Percentiles rank a stretch among this genome's conserved stretches.
Conservation (phyloP, 2,113 vertebrate genomes). For the Psittacara wagleri region DNA sequence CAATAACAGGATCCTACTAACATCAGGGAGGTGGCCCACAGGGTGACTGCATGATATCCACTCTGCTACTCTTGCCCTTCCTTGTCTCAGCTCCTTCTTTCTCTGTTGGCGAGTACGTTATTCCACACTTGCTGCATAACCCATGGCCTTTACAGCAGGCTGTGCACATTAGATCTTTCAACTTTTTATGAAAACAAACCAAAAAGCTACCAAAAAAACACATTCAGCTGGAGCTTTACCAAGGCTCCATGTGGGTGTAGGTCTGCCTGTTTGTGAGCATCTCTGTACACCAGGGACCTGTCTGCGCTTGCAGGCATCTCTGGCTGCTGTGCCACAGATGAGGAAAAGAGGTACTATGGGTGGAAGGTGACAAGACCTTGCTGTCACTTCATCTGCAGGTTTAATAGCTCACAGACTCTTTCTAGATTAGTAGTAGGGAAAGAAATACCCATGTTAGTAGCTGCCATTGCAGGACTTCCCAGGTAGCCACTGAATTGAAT, state of each 20-base stretch:
- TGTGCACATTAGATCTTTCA: background rate
- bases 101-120: background rate
- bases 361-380: background rate
- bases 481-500: background rate
- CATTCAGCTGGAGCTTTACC: background rate
- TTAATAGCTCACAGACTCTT: background rate
- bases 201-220: background rate
- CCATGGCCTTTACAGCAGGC: background rate
- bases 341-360: background rate
- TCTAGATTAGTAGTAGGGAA: background rate
- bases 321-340: background rate
- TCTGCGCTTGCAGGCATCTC: background rate
- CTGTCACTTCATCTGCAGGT: background rate
- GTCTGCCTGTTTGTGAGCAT: background rate
- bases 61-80: background rate
- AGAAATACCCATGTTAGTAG: background rate
- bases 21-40: background rate
- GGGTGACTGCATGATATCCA: background rate
- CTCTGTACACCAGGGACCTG: rapidly evolving
- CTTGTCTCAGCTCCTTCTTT: background rate
- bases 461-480: background rate
- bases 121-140: background rate
- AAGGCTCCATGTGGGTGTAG: background rate
- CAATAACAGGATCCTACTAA: background rate
- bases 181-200: background rate